Base-by-base conservation (phyloP, 2,888 invertebrate species). In the Diogma glabrata region DNA sequence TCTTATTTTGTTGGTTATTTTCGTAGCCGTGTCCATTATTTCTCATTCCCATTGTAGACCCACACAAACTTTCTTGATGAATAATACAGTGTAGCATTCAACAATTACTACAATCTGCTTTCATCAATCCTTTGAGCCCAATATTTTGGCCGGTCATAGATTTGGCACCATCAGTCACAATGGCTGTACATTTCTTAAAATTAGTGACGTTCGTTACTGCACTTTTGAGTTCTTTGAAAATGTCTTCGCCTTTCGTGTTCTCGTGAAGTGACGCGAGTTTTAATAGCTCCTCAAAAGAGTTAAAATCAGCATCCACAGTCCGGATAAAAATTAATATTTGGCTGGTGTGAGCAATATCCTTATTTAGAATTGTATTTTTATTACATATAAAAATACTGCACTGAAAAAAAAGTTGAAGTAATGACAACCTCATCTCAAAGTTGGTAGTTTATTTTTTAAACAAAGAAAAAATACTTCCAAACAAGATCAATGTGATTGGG, bases 41-140 rank as follows among this genome's bases (percentile, higher is more conserved):
- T 54, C 43, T 47, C 38, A 46, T 53, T 43, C 53, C 36, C 36
- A 36, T 36, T 36, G 8, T 36, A 33, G 10, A 33, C 5, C 33
- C 33, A 33, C 33, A 33, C 33, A 33, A 10, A 33, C 33, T 33
- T 33, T 33, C 33, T 33, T 33, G 51, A 40, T 56, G 53, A 54
- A 57, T 56, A 43, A 56, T 53, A 53, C 55, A 57, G 36, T 57
- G 55, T 20, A 57, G 33, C 47, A 43, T 49, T 43, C 48, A 53
- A 54, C 52, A 53, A 33, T 40, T 54, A 49, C 55, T 50, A 38
- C 55, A 54, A 40, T 52, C 38, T 54, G 47, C 14, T 24, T 46
- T 33, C 10, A 33, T 7, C 33, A 33, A 33, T 33, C 33, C 33
- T 33, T 33, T 33, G 33, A 33, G 36, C 38, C 52, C 53, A 45